A percentile compares a stretch with the other conserved stretches of the same genome.
Conservation (phyloP, 2,113 vertebrate genomes). For the Lamprologus tigripictilis region DNA sequence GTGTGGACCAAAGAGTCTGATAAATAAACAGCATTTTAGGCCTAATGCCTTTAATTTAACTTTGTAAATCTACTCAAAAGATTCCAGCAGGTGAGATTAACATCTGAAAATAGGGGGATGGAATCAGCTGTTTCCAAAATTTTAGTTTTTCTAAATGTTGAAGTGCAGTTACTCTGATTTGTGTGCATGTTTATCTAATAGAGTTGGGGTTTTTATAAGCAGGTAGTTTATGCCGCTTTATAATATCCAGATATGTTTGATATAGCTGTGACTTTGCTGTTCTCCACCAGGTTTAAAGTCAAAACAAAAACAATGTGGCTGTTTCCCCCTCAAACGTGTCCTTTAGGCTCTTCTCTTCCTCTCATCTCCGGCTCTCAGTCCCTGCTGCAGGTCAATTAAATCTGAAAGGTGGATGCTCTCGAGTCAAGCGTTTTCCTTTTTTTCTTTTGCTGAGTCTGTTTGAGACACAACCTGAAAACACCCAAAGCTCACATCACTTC, state of each 20-base stretch:
- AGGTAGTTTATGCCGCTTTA: background rate
- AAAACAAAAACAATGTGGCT: background rate
- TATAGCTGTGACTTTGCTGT: background rate
- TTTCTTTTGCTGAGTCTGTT: slow-evolving; percentile 30
- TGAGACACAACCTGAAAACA: background rate
- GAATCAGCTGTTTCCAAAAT: background rate
- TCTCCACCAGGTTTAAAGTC: background rate
- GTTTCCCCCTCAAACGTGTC: background rate
- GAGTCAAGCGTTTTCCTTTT: slow-evolving; percentile 4
- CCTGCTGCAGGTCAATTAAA: slow-evolving; percentile 17
- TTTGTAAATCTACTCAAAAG: background rate
- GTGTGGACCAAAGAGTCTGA: background rate
- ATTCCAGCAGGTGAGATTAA: background rate
- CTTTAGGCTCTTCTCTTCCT: background rate
- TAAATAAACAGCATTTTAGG: background rate
- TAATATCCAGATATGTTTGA: background rate
- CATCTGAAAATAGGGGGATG: background rate
- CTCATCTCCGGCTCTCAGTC: background rate
- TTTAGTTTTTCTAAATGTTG: background rate
- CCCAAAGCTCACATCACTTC: background rate
- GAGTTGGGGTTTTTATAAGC: background rate
- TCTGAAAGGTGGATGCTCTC: background rate
- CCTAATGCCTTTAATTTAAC: background rate
- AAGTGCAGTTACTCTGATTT: background rate
- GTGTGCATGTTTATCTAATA: background rate